Evolutionary conservation across 1,140 invertebrate species (phyloP), one percentile per base, ranked within the genome.

Genomic region (Drosophila parvula): DNA sequence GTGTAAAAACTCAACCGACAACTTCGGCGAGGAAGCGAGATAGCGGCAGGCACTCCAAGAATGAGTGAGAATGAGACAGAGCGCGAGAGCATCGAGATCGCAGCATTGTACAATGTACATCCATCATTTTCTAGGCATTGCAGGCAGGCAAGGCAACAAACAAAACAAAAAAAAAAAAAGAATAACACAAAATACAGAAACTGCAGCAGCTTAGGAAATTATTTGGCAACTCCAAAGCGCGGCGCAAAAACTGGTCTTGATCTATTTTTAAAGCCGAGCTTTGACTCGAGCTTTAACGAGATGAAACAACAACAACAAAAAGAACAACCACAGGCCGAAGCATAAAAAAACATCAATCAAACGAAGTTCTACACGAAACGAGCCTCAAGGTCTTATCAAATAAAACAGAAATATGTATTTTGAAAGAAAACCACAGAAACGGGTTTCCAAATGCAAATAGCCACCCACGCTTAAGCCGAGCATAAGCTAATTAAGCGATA

Each of bases 321-420:
- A 40, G 32, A 30, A 47, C 27, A n/a, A 11, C 28, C 14, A n/a
- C 38, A 18, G 34, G 27, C 12, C 22, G 18, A 70, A 70, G 40
- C 71, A 75, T 76, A 77, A 41, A 70, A 45, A 75, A 41, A 68
- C 74, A 77, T 77, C 73, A 77, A 77, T 77, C 74, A 77, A 68
- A 55, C 63, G 62, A 67, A 44, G 62, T 77, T 77, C 74, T 77
- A 77, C 63, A 45, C 32, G 28, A 53, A 61, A 44, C 41, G 41
- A 56, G 60, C 73, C 73, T 76, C 74, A 77, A 77, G 74, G 74
- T 77, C 74, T 68, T 76, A 76, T 77, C 74, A 59, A 58, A 63
- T 53, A 27, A n/a, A 38, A 69, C 12, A 44, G 7, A 48, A 14
- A 58, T 5, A 69, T 27, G 18, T 12, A 5, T 51, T 22, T 34